Conservation (phyloP, 2,888 invertebrate genomes). For the Tridacna crocea region DNA sequence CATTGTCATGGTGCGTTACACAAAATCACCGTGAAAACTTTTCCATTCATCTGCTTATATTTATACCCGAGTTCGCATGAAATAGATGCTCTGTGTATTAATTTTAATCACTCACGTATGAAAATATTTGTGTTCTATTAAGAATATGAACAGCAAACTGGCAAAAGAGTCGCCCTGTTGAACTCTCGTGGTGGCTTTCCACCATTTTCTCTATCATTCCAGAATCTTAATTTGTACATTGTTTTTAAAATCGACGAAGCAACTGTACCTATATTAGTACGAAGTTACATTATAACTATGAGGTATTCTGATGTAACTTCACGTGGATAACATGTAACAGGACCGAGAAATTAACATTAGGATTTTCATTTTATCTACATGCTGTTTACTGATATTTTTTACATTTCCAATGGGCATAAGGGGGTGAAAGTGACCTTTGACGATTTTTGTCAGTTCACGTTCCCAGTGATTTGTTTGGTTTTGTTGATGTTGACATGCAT, state of each 20-base stretch:
- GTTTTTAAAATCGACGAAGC: no score
- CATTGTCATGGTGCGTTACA: slow-evolving; percentile 3
- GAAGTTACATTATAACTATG: no score
- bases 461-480: slow-evolving; percentile 45
- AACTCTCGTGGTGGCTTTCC: not conserved
- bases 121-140: slow-evolving; percentile 61
- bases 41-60: slow-evolving; percentile 14
- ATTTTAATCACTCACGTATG: slow-evolving; percentile 43
- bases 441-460: slow-evolving; percentile 42
- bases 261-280: no score
- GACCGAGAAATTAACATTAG: no score
- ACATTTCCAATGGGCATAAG: no score
- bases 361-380: no score
- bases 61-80: slow-evolving; percentile 4
- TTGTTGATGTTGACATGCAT: slow-evolving; percentile 48
- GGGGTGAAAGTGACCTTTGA: slow-evolving; percentile 39
- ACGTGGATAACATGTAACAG: no score
- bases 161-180: not conserved
- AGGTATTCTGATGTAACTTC: no score
- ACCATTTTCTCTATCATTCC: not conserved
- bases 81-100: not conserved
- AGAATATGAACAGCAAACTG: slow-evolving; percentile 44
- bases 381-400: no score
- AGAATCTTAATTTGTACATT: no score
- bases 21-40: slow-evolving; percentile 32